Evolutionary conservation across 2,113 vertebrate species (phyloP).

Genomic region (Azemiops feae): DNA sequence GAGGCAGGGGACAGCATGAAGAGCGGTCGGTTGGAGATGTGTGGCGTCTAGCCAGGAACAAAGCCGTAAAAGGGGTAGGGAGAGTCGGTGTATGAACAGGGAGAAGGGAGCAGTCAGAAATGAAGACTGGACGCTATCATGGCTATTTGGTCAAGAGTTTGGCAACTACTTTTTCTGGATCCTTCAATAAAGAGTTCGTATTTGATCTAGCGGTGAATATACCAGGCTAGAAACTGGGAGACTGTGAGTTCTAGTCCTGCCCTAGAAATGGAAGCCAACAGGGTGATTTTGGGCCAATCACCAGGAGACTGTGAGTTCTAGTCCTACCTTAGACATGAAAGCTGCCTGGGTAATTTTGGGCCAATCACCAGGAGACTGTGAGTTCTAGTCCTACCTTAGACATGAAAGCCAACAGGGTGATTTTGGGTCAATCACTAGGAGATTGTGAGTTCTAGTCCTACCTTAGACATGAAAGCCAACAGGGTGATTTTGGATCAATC

Average conservation of each 20-base stretch:
- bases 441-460: no score
- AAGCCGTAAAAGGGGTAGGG: not conserved
- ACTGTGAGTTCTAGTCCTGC: not conserved
- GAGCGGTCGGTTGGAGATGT: not conserved
- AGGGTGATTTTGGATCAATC: no score
- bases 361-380: no score
- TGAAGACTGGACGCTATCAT: not conserved
- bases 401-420: no score
- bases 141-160: not conserved
- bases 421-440: no score
- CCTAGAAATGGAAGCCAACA: no score
- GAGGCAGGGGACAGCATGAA: not conserved
- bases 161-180: not conserved
- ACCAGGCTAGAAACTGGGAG: not conserved
- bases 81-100: not conserved
- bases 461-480: no score
- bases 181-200: not conserved
- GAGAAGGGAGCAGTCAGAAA: rapidly evolving
- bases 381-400: no score
- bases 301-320: no score
- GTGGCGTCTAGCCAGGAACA: not conserved
- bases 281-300: no score
- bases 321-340: no score
- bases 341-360: no score
- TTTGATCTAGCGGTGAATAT: not conserved